Evolutionary conservation across 64 coral and sea anemone genomes (phyloP).

Genomic region (Orbicella faveolata): DNA sequence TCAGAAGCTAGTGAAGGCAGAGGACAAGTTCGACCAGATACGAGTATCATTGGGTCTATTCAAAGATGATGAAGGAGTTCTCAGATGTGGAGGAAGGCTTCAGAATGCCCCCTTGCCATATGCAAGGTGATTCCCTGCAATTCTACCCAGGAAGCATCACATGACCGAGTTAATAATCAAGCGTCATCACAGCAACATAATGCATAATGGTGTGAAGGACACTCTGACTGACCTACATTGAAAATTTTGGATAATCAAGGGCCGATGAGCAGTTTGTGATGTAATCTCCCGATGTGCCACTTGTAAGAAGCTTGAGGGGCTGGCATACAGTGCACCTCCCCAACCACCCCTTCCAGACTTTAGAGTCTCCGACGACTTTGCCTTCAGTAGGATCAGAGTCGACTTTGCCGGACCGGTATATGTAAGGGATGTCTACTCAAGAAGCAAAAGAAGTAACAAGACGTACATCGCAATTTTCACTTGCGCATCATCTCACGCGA

Average conservation of each 20-base stretch:
- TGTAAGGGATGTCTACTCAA: slow-evolving; percentile 50
- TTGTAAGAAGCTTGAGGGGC: slow-evolving; percentile 56
- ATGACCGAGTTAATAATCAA: slow-evolving; percentile 32
- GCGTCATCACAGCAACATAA: slow-evolving; percentile 11
- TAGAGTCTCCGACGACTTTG: slow-evolving; percentile 45
- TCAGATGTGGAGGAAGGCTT: slow-evolving; percentile 37
- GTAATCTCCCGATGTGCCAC: slow-evolving; percentile 45
- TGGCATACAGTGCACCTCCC: neutral
- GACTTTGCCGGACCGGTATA: slow-evolving; percentile 67
- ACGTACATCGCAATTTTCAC: slow-evolving; percentile 51
- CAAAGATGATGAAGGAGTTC: neutral
- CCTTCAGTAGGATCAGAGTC: slow-evolving; percentile 51
- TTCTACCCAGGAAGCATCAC: slow-evolving; percentile 30
- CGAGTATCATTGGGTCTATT: no score
- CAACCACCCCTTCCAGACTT: slow-evolving; percentile 49
- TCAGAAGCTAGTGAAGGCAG: no score
- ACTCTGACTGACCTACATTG: slow-evolving; percentile 28
- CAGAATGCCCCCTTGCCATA: slow-evolving; percentile 21
- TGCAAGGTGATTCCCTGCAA: neutral
- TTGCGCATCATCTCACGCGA: slow-evolving; percentile 16
- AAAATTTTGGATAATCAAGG: slow-evolving; percentile 32
- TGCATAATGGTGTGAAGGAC: slow-evolving; percentile 51
- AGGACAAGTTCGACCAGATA: no score
- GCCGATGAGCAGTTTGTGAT: neutral
- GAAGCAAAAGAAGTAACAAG: slow-evolving; percentile 23